Percentiles rank a stretch among this genome's conserved stretches.
Conservation (phyloP, 2,113 vertebrate genomes). For the Conger conger region DNA sequence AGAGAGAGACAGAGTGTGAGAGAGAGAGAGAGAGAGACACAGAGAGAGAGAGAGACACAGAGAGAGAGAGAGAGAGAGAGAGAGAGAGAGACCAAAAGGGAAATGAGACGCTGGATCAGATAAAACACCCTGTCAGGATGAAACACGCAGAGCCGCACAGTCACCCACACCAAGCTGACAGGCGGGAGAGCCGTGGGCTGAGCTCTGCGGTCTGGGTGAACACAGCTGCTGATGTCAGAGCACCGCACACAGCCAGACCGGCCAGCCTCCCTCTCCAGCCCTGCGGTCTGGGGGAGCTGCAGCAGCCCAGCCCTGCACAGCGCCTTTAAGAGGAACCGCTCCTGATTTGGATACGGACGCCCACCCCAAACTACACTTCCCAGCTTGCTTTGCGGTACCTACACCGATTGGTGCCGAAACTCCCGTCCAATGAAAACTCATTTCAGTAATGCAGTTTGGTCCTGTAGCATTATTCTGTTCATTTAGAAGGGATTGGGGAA, state of each 20-base stretch:
- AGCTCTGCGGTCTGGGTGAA: neutral
- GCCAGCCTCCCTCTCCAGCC: neutral
- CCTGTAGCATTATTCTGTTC: too few species aligned
- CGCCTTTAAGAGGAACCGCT: too few species aligned
- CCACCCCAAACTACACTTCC: too few species aligned
- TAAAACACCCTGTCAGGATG: neutral
- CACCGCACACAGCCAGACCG: neutral
- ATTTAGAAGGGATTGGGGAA: too few species aligned
- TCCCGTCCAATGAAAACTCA: too few species aligned
- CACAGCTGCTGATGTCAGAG: neutral
- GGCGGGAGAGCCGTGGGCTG: neutral
- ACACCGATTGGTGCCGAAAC: too few species aligned
- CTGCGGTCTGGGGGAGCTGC: too few species aligned
- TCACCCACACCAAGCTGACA: neutral
- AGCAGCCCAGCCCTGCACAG: too few species aligned
- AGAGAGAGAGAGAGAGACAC: too few species aligned
- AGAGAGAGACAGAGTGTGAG: neutral
- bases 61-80: neutral
- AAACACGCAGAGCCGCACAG: neutral
- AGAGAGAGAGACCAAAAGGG: neutral
- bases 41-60: neutral
- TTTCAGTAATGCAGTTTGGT: too few species aligned
- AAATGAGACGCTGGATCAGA: slow-evolving; percentile 15
- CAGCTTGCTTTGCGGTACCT: too few species aligned
- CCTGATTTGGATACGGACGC: too few species aligned